Conservation (phyloP, 2,888 invertebrate species). For the Julus scanicus region DNA sequence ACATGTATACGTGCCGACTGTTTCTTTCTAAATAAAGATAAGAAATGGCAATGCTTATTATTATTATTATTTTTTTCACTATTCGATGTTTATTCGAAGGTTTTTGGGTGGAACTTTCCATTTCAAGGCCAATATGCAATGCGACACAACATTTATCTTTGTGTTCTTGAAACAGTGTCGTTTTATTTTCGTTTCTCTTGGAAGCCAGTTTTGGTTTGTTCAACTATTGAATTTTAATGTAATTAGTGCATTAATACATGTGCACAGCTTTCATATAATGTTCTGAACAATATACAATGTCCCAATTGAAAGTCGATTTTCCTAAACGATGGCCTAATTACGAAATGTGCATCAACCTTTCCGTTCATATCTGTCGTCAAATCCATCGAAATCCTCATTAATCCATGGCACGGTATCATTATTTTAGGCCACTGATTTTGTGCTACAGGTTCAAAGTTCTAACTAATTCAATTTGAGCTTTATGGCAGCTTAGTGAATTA, state of each 20-base stretch:
- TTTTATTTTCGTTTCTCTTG: no score
- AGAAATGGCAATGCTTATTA: background rate
- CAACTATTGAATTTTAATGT: no score
- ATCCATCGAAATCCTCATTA: constrained; percentile 2
- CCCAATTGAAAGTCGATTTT: background rate
- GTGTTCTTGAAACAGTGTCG: background rate
- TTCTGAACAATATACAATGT: background rate
- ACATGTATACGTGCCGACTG: background rate
- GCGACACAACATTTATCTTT: background rate
- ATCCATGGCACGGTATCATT: background rate
- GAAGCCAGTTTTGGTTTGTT: no score
- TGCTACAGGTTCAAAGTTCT: background rate
- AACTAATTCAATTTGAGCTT: background rate
- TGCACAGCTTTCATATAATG: background rate
- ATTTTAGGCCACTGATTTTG: constrained; percentile 13
- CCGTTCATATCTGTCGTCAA: background rate
- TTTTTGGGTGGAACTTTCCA: background rate
- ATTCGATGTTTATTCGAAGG: background rate
- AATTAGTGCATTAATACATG: no score
- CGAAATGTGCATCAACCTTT: constrained; percentile 5
- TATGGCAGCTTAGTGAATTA: background rate
- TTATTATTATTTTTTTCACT: background rate
- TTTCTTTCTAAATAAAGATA: background rate
- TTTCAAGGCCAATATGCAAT: background rate
- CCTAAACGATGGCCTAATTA: background rate